phyloP scores from a whole-genome alignment of 1,140 invertebrate genomes.

The Drosophila subobscura region DNA sequence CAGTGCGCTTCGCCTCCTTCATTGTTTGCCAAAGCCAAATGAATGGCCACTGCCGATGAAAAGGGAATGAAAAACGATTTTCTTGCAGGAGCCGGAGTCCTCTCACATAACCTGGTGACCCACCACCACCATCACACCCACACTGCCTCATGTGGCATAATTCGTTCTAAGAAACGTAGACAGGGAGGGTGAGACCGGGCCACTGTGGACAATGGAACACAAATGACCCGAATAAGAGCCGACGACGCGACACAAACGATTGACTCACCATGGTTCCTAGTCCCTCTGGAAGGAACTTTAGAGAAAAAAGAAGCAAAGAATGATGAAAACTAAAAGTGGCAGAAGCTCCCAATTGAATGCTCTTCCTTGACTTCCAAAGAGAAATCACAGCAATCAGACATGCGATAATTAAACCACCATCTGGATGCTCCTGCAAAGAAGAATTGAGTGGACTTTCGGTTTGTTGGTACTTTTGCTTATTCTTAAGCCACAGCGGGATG shows the following conservation, averaged over 20 bases:
- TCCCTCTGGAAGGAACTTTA: neutral
- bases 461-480: too few species aligned
- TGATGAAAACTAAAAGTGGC: neutral
- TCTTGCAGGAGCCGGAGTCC: constrained; percentile 1
- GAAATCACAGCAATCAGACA: neutral
- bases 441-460: too few species aligned
- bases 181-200: neutral
- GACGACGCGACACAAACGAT: constrained; percentile 53
- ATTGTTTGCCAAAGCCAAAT: constrained; percentile 63
- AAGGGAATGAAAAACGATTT: constrained; percentile 56
- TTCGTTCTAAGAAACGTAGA: constrained; percentile 36
- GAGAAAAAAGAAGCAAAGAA: constrained; percentile 3
- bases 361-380: too few species aligned
- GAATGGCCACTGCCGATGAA: constrained; percentile 63
- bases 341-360: too few species aligned
- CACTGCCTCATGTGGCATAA: constrained; percentile 41
- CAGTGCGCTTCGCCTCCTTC: constrained; percentile 21
- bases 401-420: neutral
- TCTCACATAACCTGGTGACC: constrained; percentile 3
- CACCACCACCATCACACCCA: constrained; percentile 7
- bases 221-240: constrained; percentile 66
- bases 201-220: constrained; percentile 62
- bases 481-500: too few species aligned
- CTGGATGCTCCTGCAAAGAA: neutral
- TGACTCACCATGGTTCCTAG: constrained; percentile 22